Conservation (phyloP, 2,797 vertebrate genomes). For the Pantherophis vulpinus region DNA sequence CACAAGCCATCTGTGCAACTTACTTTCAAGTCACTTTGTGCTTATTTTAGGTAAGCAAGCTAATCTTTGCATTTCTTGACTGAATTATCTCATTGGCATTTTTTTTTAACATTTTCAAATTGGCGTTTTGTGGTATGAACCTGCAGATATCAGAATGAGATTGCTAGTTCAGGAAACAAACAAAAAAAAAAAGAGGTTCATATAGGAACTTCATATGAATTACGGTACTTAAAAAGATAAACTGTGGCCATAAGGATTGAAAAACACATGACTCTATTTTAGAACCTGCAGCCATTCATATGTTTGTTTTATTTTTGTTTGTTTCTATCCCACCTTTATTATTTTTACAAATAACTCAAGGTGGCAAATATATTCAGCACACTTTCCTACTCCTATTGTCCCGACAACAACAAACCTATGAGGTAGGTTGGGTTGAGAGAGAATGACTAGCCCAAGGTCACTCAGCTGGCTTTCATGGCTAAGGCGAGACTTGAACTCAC, state of each 20-base stretch:
- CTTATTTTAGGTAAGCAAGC: constrained; percentile 88
- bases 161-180: not conserved
- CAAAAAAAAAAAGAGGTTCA: not conserved
- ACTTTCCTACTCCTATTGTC: not conserved
- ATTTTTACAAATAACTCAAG: not conserved
- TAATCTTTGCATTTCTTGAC: not conserved
- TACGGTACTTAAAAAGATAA: not conserved
- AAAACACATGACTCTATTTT: not conserved
- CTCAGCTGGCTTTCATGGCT: not conserved
- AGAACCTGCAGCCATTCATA: not conserved
- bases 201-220: not conserved
- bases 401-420: not conserved
- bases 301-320: not conserved
- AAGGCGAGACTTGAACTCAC: not conserved
- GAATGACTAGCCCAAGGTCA: not conserved
- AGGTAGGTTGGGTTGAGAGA: not conserved
- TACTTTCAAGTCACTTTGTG: constrained; percentile 92
- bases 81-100: not conserved
- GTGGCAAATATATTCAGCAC: not conserved
- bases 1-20: constrained; percentile 88
- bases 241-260: not conserved
- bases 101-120: not conserved
- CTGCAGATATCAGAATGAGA: not conserved
- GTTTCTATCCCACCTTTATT: not conserved
- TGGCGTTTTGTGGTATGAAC: not conserved